A percentile compares a stretch with the other conserved stretches of the same genome.
These are phyloP conservation scores for Xestobium rufovillosum DNA, from an alignment of 2,888 invertebrate genomes.

Conservation along the genomic window DNA sequence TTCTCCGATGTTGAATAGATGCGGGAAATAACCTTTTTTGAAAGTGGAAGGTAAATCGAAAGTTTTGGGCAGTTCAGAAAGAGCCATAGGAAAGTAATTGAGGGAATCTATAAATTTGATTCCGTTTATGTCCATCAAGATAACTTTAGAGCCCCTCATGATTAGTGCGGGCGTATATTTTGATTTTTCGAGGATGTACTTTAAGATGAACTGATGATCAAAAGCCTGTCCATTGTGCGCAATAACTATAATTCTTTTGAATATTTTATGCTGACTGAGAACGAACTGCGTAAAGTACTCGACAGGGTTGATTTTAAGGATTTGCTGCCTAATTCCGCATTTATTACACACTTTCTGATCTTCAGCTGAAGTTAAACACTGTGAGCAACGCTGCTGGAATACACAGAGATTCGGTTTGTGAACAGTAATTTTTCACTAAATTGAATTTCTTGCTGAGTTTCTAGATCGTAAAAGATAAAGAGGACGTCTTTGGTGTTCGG, in stretches of 20 bases:
- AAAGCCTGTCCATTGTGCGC: too few species aligned
- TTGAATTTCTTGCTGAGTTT: slow-evolving; percentile 18
- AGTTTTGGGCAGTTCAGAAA: too few species aligned
- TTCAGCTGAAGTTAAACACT: too few species aligned
- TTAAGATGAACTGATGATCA: too few species aligned
- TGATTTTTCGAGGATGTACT: slow-evolving; percentile 15
- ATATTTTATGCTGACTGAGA: slow-evolving; percentile 12
- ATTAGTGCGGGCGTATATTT: slow-evolving; percentile 14
- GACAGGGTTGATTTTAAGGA: slow-evolving; percentile 4
- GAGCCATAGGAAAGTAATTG: too few species aligned
- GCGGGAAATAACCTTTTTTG: slow-evolving; percentile 25
- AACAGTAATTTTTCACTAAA: slow-evolving; percentile 5
- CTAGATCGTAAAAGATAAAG: slow-evolving; percentile 23
- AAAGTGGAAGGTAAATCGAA: too few species aligned
- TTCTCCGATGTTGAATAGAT: slow-evolving; percentile 21
- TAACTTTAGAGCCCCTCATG: slow-evolving; percentile 16
- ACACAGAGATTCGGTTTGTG: too few species aligned
- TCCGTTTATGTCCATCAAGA: slow-evolving; percentile 16
- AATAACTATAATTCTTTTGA: slow-evolving; percentile 11
- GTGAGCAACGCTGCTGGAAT: too few species aligned
- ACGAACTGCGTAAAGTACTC: too few species aligned
- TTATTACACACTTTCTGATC: slow-evolving; percentile 10
- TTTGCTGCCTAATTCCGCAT: slow-evolving; percentile 8
- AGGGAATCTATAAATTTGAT: too few species aligned
- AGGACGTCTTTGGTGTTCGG: slow-evolving; percentile 13